Evolutionary conservation across 2,888 invertebrate genomes (phyloP).

Genomic region (Ochropleura plecta): DNA sequence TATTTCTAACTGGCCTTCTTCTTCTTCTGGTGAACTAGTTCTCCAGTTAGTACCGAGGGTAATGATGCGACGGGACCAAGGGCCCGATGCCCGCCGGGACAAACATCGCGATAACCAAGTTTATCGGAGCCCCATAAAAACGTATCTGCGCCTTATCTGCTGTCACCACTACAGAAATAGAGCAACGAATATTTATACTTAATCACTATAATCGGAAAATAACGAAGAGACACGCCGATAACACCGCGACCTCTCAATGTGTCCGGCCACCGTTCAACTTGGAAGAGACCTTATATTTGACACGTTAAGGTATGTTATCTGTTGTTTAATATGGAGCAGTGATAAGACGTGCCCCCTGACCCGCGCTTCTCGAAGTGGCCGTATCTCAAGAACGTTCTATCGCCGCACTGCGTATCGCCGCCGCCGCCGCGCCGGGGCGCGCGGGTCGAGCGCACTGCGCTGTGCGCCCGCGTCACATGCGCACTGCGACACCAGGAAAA

Average conservation of each 20-base stretch:
- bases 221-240: constrained; percentile 80
- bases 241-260: constrained; percentile 71
- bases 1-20: neutral
- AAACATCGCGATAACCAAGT: constrained; percentile 70
- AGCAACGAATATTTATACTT: constrained; percentile 75
- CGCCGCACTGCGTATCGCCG: constrained; percentile 45
- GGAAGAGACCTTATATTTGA: constrained; percentile 28
- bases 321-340: constrained; percentile 14
- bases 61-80: neutral
- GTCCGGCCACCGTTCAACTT: constrained; percentile 24
- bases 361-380: constrained; percentile 70
- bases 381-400: constrained; percentile 76
- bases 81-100: constrained; percentile 36
- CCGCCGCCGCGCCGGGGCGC: too few relatives aligned
- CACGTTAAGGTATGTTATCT: constrained; percentile 42
- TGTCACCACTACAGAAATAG: constrained; percentile 71
- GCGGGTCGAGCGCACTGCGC: constrained; percentile 54
- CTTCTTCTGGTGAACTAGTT: neutral
- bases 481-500: constrained; percentile 36
- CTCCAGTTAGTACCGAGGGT: neutral
- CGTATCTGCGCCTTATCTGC: constrained; percentile 69
- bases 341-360: constrained; percentile 78
- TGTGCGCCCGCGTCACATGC: constrained; percentile 49
- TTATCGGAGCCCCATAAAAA: constrained; percentile 71
- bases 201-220: constrained; percentile 85